Base-by-base conservation (phyloP, 2,888 invertebrate genomes). In the Acronicta leporina region DNA sequence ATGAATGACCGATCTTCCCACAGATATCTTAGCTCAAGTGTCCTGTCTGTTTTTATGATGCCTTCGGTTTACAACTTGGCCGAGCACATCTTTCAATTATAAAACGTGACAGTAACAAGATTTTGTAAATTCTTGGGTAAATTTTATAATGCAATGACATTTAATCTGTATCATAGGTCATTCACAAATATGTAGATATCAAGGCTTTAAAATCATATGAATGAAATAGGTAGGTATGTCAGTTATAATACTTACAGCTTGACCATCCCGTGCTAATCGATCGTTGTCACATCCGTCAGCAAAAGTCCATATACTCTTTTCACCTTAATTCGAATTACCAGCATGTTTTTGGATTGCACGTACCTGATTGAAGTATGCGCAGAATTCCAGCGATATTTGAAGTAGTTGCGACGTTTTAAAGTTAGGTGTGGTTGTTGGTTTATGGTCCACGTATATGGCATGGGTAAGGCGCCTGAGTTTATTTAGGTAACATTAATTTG, bases 351-450 rank as follows among this genome's bases (percentile, higher is more conserved):
- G 46, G 54, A 20, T 15, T 41, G 9, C 54, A 47, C 50, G 59
- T 63, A 48, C n/a, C n/a, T n/a, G n/a, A 60, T 60, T 43, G 53
- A 67, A 73, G 35, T 53, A 56, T 55, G 49, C 45, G 45, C 48
- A 46, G 61, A 49, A 69, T 73, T 60, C 45, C 48, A 25, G 27
- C 20, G 48, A 60, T 50, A 41, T 46, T 56, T 33, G 55, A 72
- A 58, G 51, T 9, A 55, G 73, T 50, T 51, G 41, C 38, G 52
- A 42, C 66, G 49, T 60, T 60, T 72, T 67, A 52, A n/a, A n/a
- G 49, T 56, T 38, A 60, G 73, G 68, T 42, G 68, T 41, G 68
- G 52, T 42, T 20, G 50, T 52, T 58, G 66, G 48, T 65, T 68
- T 71, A 66, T 57, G 50, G n/a, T 15, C 35, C 35, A n/a, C 53